A percentile compares a stretch with the other conserved stretches of the same genome.
Conservation (phyloP, 2,888 invertebrate species). For the Campoplex capitator region DNA sequence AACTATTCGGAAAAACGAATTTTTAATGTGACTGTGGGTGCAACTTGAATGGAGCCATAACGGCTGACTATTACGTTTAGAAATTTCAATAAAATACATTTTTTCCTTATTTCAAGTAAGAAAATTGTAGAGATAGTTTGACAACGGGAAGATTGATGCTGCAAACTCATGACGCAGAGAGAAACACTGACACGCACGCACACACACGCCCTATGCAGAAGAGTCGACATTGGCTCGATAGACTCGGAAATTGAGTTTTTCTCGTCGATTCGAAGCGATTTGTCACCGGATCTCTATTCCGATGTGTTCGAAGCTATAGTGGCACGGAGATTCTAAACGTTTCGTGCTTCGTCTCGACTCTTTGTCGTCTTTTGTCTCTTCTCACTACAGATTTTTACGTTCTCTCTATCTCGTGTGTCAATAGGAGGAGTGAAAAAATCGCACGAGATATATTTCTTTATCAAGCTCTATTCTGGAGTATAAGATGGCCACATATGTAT, state of each 20-base stretch:
- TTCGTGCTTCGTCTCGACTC: slow-evolving; percentile 17
- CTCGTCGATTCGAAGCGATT: slow-evolving; percentile 70
- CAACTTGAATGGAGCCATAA: not conserved
- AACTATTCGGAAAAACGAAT: not conserved
- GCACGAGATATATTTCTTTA: slow-evolving; percentile 59
- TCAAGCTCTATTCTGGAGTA: slow-evolving; percentile 37
- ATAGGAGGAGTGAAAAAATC: slow-evolving; percentile 37
- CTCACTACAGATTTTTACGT: slow-evolving; percentile 10
- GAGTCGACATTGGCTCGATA: slow-evolving; percentile 61
- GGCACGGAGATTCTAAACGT: slow-evolving; percentile 45
- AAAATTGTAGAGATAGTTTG: slow-evolving; percentile 25
- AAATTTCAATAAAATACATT: slow-evolving; percentile 40
- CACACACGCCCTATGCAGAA: slow-evolving; percentile 11
- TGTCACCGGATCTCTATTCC: slow-evolving; percentile 68
- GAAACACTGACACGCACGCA: not conserved
- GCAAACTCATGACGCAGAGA: slow-evolving; percentile 23
- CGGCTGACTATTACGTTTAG: slow-evolving; percentile 44
- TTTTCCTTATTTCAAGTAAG: not conserved
- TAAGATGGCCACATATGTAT: slow-evolving; percentile 36
- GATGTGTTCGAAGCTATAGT: slow-evolving; percentile 26
- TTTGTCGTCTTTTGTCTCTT: slow-evolving; percentile 25
- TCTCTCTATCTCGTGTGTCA: slow-evolving; percentile 27
- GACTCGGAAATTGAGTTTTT: slow-evolving; percentile 77
- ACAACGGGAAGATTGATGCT: slow-evolving; percentile 37
- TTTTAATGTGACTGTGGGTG: not conserved